phyloP scores from a whole-genome alignment of 2,113 vertebrate species.

The Piliocolobus tephrosceles region DNA sequence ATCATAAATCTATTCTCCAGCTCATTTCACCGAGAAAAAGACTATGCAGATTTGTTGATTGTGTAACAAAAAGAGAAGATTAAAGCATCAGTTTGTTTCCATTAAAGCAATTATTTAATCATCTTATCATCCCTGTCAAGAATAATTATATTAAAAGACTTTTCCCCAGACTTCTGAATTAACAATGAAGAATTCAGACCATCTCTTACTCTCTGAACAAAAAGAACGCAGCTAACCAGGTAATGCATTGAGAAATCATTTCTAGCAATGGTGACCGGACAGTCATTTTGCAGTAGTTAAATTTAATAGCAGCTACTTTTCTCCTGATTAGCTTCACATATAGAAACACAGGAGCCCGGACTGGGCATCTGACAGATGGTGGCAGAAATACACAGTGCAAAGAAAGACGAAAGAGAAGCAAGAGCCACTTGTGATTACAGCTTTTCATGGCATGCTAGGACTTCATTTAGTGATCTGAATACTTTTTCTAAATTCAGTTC shows the following conservation, averaged over 20 bases:
- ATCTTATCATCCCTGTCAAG: slow-evolving; percentile 67
- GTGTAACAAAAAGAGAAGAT: slow-evolving; percentile 62
- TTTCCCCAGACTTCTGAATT: slow-evolving; percentile 71
- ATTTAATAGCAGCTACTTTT: slow-evolving; percentile 71
- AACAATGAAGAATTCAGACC: slow-evolving; percentile 2
- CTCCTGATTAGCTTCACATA: slow-evolving; percentile 64
- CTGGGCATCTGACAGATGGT: slow-evolving; percentile 68
- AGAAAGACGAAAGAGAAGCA: slow-evolving; percentile 71
- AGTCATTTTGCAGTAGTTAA: neutral
- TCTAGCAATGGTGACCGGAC: neutral
- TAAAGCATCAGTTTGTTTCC: slow-evolving; percentile 45
- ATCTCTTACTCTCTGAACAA: neutral
- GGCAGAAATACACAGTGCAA: slow-evolving; percentile 58
- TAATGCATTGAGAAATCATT: slow-evolving; percentile 48
- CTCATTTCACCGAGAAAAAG: slow-evolving; percentile 3
- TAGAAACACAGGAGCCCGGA: slow-evolving; percentile 53
- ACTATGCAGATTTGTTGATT: slow-evolving; percentile 53
- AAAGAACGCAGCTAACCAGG: slow-evolving; percentile 32
- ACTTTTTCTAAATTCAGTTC: slow-evolving; percentile 48
- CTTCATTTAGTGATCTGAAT: slow-evolving; percentile 63
- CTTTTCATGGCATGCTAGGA: slow-evolving; percentile 37
- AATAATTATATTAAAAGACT: slow-evolving; percentile 71
- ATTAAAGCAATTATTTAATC: slow-evolving; percentile 60
- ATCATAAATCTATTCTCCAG: slow-evolving; percentile 19
- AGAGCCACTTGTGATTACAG: slow-evolving; percentile 58